These are phyloP conservation scores for Cephus nigrinus DNA, from an alignment of 2,888 invertebrate species.

Conservation along the genomic window DNA sequence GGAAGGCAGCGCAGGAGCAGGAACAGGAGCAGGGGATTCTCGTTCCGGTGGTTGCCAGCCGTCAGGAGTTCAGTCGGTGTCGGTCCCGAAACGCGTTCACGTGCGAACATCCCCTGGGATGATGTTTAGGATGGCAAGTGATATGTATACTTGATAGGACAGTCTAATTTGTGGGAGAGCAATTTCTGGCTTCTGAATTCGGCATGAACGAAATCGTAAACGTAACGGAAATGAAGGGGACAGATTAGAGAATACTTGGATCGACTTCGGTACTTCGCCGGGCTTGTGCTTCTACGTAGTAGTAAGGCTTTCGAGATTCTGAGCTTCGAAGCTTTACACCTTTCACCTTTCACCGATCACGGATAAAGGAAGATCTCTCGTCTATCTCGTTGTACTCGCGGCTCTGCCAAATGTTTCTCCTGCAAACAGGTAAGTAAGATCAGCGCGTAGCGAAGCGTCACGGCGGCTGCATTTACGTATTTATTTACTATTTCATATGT, in stretches of 20 bases:
- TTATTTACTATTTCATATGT: too few relatives aligned
- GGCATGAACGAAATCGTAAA: not conserved
- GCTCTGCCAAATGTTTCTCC: too few relatives aligned
- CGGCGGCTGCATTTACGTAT: too few relatives aligned
- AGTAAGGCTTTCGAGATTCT: too few relatives aligned
- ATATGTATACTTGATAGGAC: constrained; percentile 51
- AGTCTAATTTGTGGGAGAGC: constrained; percentile 5
- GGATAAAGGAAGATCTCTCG: too few relatives aligned
- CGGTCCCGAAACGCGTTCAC: constrained; percentile 57
- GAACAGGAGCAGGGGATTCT: not conserved
- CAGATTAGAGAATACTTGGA: not conserved
- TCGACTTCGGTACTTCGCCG: not conserved
- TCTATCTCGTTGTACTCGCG: too few relatives aligned
- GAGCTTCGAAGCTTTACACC: too few relatives aligned
- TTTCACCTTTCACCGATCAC: too few relatives aligned
- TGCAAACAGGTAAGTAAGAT: too few relatives aligned
- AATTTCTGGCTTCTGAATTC: not conserved
- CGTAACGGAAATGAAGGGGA: not conserved
- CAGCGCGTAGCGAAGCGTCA: too few relatives aligned
- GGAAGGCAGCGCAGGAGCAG: constrained; percentile 45
- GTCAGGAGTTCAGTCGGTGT: constrained; percentile 58
- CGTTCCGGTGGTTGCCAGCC: constrained; percentile 39
- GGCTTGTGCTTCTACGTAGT: not conserved
- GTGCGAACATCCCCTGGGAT: constrained; percentile 36
- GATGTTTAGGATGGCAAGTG: constrained; percentile 47